A percentile compares a stretch with the other conserved stretches of the same genome.
Evolutionary conservation across 2,113 vertebrate genomes (phyloP).

Genomic region (Boulengerochromis microlepis): DNA sequence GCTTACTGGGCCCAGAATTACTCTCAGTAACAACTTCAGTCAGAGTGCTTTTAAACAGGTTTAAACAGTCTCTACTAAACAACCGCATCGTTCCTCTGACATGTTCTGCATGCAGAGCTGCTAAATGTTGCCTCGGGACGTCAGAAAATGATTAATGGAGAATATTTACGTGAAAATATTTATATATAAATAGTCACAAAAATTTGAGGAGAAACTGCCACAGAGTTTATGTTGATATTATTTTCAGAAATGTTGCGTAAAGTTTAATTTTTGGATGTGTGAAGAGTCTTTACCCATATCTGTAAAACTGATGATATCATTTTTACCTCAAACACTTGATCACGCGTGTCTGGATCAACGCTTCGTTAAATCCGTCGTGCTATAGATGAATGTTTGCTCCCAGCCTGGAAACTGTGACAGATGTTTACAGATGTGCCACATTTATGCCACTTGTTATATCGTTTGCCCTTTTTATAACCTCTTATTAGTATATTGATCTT

Average conservation of each 20-base stretch:
- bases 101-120: rapidly evolving
- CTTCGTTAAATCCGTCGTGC: rapidly evolving
- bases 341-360: rapidly evolving
- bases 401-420: not conserved
- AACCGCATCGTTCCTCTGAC: rapidly evolving
- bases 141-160: rapidly evolving
- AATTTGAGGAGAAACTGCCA: not conserved
- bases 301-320: rapidly evolving
- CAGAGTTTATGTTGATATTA: not conserved
- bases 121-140: not conserved
- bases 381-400: not conserved
- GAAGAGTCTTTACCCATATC: not conserved
- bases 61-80: not conserved
- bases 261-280: not conserved
- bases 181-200: not conserved
- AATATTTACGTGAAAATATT: not conserved
- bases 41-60: not conserved
- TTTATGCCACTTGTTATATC: not conserved
- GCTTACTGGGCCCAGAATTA: not conserved
- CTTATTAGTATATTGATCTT: rapidly evolving
- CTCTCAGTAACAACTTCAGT: not conserved
- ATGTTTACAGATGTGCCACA: not conserved
- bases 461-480: rapidly evolving
- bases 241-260: rapidly evolving
- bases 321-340: not conserved